Conservation (phyloP, 1,140 invertebrate genomes). For the Penaeus vannamei region DNA sequence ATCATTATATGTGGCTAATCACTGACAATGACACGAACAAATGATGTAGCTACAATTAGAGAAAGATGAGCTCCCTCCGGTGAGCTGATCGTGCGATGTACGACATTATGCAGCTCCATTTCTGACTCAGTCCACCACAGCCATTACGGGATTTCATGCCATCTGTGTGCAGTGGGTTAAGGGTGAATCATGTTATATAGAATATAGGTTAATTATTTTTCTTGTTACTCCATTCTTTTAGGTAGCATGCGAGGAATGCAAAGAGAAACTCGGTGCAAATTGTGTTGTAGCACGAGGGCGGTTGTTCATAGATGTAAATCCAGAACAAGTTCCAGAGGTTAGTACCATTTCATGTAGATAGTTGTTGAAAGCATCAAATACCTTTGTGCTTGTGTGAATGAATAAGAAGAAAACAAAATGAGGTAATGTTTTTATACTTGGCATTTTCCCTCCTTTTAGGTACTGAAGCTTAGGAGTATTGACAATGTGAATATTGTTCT, state of each 20-base stretch:
- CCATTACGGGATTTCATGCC: too few species aligned
- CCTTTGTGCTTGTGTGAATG: neutral
- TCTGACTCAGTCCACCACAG: too few species aligned
- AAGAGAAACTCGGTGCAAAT: conserved; percentile 38
- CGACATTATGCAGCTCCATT: too few species aligned
- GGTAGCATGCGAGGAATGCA: conserved; percentile 45
- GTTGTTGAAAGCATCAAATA: neutral
- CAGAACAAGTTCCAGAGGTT: conserved; percentile 33
- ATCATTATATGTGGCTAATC: too few species aligned
- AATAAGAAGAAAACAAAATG: too few species aligned
- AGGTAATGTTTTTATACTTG: too few species aligned
- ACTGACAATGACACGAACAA: too few species aligned
- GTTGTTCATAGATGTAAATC: conserved; percentile 40
- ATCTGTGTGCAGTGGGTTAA: too few species aligned
- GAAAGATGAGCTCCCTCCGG: too few species aligned
- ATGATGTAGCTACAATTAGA: too few species aligned
- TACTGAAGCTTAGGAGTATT: conserved; percentile 40
- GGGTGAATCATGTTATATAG: neutral
- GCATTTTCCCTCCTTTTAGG: neutral
- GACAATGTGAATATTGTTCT: conserved; percentile 58
- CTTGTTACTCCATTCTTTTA: neutral
- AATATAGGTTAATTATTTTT: neutral
- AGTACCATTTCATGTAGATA: neutral
- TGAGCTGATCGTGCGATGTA: too few species aligned
- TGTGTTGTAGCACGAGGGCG: conserved; percentile 46